These are phyloP conservation scores for Nematolebias whitei DNA, from an alignment of 2,113 vertebrate genomes.

Conservation along the genomic window DNA sequence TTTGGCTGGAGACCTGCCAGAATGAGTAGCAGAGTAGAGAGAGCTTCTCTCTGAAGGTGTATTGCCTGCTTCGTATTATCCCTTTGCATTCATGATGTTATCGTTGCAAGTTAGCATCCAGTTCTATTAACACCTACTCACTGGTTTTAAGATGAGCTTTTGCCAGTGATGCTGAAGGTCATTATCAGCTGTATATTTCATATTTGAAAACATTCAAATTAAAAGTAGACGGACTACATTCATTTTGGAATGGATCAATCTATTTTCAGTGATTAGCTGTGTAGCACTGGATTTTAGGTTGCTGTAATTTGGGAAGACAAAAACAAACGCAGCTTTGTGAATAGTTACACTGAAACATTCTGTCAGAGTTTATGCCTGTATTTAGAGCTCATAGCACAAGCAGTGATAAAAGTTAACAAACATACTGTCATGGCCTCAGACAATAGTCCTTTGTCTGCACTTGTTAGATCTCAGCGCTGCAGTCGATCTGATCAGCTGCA, in stretches of 20 bases:
- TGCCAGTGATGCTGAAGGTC: conserved; percentile 11
- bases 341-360: no score
- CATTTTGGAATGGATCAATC: not conserved
- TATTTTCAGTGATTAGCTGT: not conserved
- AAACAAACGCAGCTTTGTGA: not conserved
- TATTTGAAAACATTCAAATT: no score
- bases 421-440: not conserved
- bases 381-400: no score
- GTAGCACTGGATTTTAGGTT: not conserved
- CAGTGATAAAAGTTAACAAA: no score
- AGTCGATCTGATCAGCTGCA: not conserved
- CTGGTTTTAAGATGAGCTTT: conserved; percentile 35
- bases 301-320: not conserved
- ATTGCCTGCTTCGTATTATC: conserved; percentile 59
- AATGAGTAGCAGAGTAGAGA: conserved; percentile 64
- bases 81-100: conserved; percentile 52
- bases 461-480: not conserved
- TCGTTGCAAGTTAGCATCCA: conserved; percentile 48
- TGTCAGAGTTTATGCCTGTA: no score
- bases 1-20: conserved; percentile 47
- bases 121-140: conserved; percentile 51
- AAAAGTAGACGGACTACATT: not conserved
- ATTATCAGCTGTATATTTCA: conserved; percentile 7
- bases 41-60: conserved; percentile 54
- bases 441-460: not conserved